Evolutionary conservation across 1,140 invertebrate genomes (phyloP).

Genomic region (Megalopta genalis): DNA sequence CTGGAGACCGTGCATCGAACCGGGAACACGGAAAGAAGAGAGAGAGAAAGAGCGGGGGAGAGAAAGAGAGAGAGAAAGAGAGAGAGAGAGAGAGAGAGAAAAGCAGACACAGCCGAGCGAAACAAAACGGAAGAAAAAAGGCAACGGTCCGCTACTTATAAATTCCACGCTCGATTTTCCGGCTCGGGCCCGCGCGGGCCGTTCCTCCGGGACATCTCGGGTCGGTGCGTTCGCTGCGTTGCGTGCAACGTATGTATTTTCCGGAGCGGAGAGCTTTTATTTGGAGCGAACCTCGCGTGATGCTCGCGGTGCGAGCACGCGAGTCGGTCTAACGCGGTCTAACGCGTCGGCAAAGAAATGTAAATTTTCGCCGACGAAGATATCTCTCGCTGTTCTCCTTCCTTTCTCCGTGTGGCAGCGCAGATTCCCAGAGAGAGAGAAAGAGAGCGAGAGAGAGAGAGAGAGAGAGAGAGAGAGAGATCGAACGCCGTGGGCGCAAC

Average conservation of each 20-base stretch:
- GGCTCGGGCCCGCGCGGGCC: background rate
- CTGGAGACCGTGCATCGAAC: constrained; percentile 7
- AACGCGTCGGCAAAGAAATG: constrained; percentile 27
- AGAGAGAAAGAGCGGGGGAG: too few species aligned
- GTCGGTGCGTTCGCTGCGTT: constrained; percentile 15
- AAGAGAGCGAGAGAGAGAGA: too few species aligned
- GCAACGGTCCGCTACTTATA: constrained; percentile 20
- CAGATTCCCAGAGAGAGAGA: too few species aligned
- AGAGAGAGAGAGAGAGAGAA: background rate
- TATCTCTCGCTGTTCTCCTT: background rate
- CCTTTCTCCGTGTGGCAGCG: background rate
- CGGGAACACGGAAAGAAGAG: background rate
- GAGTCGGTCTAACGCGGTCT: background rate
- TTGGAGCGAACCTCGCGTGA: constrained; percentile 15
- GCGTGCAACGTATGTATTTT: constrained; percentile 22
- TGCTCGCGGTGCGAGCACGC: background rate
- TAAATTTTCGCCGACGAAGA: constrained; percentile 10
- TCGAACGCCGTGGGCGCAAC: constrained; percentile 3
- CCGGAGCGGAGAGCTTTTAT: constrained; percentile 12
- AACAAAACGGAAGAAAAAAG: background rate
- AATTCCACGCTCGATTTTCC: constrained; percentile 46
- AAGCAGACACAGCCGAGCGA: too few species aligned
- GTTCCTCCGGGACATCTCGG: background rate
- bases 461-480: too few species aligned
- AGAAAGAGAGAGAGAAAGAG: background rate